These are phyloP conservation scores for Dynastes grantii DNA, from an alignment of 2,888 invertebrate species.

Conservation along the genomic window DNA sequence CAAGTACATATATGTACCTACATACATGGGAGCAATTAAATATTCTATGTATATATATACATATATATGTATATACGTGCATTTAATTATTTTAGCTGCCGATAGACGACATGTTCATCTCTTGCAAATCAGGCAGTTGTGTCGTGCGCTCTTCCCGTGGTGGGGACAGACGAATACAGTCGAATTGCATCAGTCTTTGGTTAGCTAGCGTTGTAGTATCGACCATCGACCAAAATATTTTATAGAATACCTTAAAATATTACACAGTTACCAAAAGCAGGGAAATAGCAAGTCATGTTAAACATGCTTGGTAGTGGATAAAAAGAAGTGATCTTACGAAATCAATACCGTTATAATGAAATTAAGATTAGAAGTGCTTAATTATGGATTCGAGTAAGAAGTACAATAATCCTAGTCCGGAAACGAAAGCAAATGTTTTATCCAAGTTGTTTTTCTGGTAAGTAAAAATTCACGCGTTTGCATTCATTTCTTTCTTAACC, in stretches of 20 bases:
- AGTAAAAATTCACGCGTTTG: conserved; percentile 66
- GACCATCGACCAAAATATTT: background rate
- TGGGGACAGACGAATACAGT: conserved; percentile 12
- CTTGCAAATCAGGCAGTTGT: conserved; percentile 41
- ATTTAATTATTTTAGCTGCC: too few species aligned
- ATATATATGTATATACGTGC: too few species aligned
- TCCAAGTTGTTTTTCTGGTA: conserved; percentile 78
- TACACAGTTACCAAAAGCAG: background rate
- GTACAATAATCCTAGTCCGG: conserved; percentile 76
- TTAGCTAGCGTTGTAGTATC: background rate
- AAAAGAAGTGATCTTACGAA: conserved; percentile 6
- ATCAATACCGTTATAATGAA: conserved; percentile 40
- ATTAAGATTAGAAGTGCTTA: conserved; percentile 15
- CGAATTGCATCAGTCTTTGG: conserved; percentile 22
- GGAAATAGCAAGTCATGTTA: conserved; percentile 15
- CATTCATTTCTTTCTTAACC: background rate
- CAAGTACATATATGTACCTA: too few species aligned
- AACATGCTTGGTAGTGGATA: background rate
- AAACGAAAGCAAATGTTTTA: conserved; percentile 74
- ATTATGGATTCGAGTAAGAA: conserved; percentile 77
- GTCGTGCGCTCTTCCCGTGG: background rate
- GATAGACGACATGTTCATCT: conserved; percentile 4
- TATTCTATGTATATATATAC: too few species aligned
- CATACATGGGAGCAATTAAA: too few species aligned
- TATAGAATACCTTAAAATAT: background rate